Evolutionary conservation across 2,113 vertebrate genomes (phyloP).

Genomic region (Amazona guildingii): DNA sequence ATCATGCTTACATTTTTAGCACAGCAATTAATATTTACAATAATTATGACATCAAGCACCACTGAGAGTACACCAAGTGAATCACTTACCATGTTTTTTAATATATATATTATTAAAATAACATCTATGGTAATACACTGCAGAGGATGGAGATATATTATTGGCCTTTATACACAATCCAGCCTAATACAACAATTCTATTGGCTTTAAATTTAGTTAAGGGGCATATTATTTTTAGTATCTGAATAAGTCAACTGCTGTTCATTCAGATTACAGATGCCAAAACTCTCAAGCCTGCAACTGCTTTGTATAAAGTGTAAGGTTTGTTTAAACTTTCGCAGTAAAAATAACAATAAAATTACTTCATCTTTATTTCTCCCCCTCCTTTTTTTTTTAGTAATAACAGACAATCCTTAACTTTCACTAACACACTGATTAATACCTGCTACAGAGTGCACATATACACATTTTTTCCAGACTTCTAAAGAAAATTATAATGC

Average conservation of each 20-base stretch:
- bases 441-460: constrained; percentile 76
- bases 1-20: constrained; percentile 84
- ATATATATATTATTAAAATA: constrained; percentile 67
- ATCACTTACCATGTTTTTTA: constrained; percentile 67
- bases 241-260: constrained; percentile 46
- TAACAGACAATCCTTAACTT: constrained; percentile 78
- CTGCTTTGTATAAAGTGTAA: constrained; percentile 64
- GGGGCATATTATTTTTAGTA: constrained; percentile 61
- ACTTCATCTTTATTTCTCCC: constrained; percentile 39
- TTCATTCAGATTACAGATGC: constrained; percentile 32
- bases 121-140: constrained; percentile 51
- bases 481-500: constrained; percentile 88
- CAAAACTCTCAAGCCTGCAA: constrained; percentile 61
- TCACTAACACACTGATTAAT: constrained; percentile 78
- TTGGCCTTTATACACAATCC: constrained; percentile 45
- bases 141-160: constrained; percentile 6
- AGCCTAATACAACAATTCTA: constrained; percentile 40
- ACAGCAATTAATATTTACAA: constrained; percentile 84
- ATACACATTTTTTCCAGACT: constrained; percentile 82
- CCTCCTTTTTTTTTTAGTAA: constrained; percentile 57
- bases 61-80: constrained; percentile 70
- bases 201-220: constrained; percentile 64
- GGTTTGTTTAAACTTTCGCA: constrained; percentile 67
- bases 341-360: constrained; percentile 75
- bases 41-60: constrained; percentile 83